phyloP scores from a whole-genome alignment of 2,888 invertebrate genomes.

The Nephrotoma guestfalica region DNA sequence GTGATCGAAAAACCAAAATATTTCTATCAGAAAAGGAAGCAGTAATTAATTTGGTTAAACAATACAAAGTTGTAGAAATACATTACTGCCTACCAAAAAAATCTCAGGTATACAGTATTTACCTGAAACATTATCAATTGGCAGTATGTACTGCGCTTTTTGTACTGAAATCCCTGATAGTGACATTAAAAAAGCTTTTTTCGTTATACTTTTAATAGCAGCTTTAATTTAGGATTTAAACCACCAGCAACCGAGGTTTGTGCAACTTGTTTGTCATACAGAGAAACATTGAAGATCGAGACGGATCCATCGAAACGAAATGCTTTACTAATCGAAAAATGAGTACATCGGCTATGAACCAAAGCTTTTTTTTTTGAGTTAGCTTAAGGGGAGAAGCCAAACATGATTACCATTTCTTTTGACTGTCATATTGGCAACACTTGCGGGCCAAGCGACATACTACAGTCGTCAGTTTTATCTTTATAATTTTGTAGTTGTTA shows the following conservation, averaged over 20 bases:
- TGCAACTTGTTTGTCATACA: constrained; percentile 10
- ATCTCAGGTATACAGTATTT: background rate
- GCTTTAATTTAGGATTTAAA: constrained; percentile 16
- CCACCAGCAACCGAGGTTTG: constrained; percentile 12
- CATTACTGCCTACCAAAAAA: background rate
- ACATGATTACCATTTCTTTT: constrained; percentile 15
- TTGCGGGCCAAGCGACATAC: constrained; percentile 19
- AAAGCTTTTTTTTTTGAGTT: constrained; percentile 15
- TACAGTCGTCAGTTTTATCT: constrained; percentile 19
- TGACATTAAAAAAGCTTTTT: constrained; percentile 11
- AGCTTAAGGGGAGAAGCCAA: constrained; percentile 12
- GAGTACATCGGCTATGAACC: constrained; percentile 14
- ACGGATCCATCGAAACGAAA: background rate
- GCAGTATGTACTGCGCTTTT: constrained; percentile 10
- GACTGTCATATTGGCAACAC: constrained; percentile 19
- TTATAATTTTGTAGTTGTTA: constrained; percentile 18
- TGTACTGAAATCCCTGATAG: background rate
- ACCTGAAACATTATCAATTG: background rate
- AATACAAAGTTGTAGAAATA: background rate
- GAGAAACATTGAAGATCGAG: no score
- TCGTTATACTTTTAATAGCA: constrained; percentile 11
- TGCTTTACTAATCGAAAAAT: constrained; percentile 8
- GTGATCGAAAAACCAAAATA: background rate
- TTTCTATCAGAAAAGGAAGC: background rate
- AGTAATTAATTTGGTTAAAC: background rate